phyloP scores from a whole-genome alignment of 1,140 invertebrate genomes.

The Cheumatopsyche charites region DNA sequence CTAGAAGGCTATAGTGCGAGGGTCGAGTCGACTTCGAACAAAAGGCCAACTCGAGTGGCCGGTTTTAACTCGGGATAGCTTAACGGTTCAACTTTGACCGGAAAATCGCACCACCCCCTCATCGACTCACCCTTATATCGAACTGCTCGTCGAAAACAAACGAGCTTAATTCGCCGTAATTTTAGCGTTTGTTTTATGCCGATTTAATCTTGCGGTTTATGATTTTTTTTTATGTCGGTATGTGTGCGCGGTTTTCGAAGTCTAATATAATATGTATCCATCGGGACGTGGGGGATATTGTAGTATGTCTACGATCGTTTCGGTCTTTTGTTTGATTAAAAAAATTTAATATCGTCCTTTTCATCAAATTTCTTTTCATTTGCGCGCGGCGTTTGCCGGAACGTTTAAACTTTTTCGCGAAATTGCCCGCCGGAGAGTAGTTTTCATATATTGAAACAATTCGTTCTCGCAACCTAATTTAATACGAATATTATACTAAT shows the following conservation, averaged over 20 bases:
- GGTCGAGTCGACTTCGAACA: background rate
- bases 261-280: too few species aligned
- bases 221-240: too few species aligned
- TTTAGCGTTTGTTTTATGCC: too few species aligned
- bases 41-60: conserved; percentile 16
- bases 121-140: background rate
- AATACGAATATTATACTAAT: too few species aligned
- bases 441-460: conserved; percentile 5
- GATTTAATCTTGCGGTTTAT: too few species aligned
- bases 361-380: conserved; percentile 24
- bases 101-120: conserved; percentile 1
- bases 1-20: background rate
- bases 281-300: too few species aligned
- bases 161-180: background rate
- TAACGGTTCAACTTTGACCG: conserved; percentile 20
- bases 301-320: too few species aligned
- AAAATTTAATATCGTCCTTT: conserved; percentile 18
- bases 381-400: background rate
- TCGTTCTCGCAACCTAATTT: too few species aligned
- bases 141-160: background rate
- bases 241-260: too few species aligned
- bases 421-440: conserved; percentile 12
- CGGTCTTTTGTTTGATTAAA: conserved; percentile 5
- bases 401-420: conserved; percentile 21
- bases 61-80: conserved; percentile 3